These are phyloP conservation scores for Lynx canadensis DNA, from an alignment of 2,113 vertebrate genomes.

Conservation along the genomic window DNA sequence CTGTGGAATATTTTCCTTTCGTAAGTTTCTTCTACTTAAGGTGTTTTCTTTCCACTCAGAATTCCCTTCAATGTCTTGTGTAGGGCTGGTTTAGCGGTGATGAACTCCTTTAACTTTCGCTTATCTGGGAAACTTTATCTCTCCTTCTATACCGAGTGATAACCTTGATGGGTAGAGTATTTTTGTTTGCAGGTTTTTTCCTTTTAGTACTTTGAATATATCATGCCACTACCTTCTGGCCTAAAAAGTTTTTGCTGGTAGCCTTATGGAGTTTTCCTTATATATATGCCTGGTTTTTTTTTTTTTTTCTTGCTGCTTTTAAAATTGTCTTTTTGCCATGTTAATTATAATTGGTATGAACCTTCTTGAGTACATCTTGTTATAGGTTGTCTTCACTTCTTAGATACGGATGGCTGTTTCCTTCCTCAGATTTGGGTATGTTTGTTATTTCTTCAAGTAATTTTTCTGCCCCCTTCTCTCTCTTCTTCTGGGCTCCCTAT, in stretches of 20 bases:
- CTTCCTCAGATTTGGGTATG: background rate
- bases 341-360: background rate
- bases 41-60: background rate
- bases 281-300: background rate
- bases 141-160: background rate
- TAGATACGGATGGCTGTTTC: background rate
- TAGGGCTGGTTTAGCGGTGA: background rate
- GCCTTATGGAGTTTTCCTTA: background rate
- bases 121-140: background rate
- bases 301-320: background rate
- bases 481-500: background rate
- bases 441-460: background rate
- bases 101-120: background rate
- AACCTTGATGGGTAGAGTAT: background rate
- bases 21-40: background rate
- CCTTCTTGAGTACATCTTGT: background rate
- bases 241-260: background rate
- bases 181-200: background rate
- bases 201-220: background rate
- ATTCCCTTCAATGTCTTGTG: background rate
- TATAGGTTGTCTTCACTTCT: background rate
- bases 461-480: background rate
- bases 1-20: background rate
- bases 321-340: background rate
- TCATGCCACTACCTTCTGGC: background rate